Evolutionary conservation across 2,797 vertebrate species (phyloP).

Genomic region (Hemibagrus guttatus): DNA sequence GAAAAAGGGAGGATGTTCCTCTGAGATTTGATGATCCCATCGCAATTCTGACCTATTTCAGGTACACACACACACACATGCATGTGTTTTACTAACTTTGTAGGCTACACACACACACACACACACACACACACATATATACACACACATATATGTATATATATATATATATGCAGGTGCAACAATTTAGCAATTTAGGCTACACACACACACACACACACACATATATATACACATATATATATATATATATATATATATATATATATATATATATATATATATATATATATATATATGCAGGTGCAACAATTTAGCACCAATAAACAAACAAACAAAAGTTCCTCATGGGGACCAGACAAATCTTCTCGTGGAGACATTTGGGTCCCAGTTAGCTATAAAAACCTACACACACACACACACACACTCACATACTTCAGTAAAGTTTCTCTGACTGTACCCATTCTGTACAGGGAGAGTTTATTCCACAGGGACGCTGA

Average conservation of each 20-base stretch:
- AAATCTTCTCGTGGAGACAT: neutral
- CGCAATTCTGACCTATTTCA: constrained; percentile 74
- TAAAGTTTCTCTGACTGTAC: constrained; percentile 59
- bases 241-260: too few relatives aligned
- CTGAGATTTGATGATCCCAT: constrained; percentile 63
- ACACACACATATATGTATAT: too few relatives aligned
- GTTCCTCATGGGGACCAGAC: neutral
- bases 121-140: too few relatives aligned
- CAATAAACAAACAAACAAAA: neutral
- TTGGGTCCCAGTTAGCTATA: neutral
- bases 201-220: too few relatives aligned
- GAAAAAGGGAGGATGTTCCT: constrained; percentile 60
- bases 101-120: too few relatives aligned
- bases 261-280: too few relatives aligned
- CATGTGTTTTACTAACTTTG: neutral
- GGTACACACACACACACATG: constrained; percentile 25
- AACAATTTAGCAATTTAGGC: neutral
- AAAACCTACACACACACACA: constrained; percentile 28
- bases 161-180: neutral
- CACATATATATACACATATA: too few relatives aligned
- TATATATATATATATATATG: too few relatives aligned
- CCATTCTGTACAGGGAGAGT: constrained; percentile 33
- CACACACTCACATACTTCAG: constrained; percentile 42
- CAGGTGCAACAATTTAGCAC: neutral
- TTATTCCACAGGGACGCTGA: constrained; percentile 48